These are phyloP conservation scores for Pseudochaenichthys georgianus DNA, from an alignment of 2,797 vertebrate species.

Conservation along the genomic window DNA sequence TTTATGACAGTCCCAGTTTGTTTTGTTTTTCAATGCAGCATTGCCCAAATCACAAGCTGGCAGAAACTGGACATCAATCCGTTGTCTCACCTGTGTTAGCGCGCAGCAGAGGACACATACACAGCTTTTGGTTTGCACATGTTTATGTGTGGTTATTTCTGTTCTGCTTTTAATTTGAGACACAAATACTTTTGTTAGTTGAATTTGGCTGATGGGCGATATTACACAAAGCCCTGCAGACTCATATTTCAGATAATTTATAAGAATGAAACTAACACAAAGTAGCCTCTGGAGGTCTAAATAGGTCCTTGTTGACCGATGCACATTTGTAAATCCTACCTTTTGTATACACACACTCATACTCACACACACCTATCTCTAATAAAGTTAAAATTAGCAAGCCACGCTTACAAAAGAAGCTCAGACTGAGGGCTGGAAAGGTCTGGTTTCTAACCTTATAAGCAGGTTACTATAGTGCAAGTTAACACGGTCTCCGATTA, in stretches of 20 bases:
- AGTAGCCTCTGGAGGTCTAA: background rate
- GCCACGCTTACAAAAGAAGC: too few relatives aligned
- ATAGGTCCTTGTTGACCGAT: background rate
- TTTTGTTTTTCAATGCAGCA: conserved; percentile 21
- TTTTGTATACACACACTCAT: background rate
- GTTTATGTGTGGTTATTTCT: background rate
- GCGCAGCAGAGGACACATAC: conserved; percentile 25
- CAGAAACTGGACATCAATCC: conserved; percentile 56
- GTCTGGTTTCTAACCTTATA: too few relatives aligned
- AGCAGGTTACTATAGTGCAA: too few relatives aligned
- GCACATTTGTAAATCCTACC: too few relatives aligned
- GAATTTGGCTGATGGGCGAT: too few relatives aligned
- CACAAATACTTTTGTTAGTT: too few relatives aligned
- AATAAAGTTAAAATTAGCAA: too few relatives aligned
- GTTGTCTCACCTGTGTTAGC: conserved; percentile 40
- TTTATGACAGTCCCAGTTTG: conserved; percentile 3
- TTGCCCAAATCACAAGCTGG: conserved; percentile 57
- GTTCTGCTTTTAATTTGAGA: too few relatives aligned
- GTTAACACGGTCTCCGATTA: too few relatives aligned
- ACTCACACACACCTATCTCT: background rate
- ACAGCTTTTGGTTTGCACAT: conserved; percentile 18
- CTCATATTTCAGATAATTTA: too few relatives aligned
- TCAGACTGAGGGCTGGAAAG: too few relatives aligned
- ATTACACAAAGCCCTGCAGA: too few relatives aligned
- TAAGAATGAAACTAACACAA: background rate